Base-by-base conservation (phyloP, 2,888 invertebrate species). In the Chrysomela aeneicollis region DNA sequence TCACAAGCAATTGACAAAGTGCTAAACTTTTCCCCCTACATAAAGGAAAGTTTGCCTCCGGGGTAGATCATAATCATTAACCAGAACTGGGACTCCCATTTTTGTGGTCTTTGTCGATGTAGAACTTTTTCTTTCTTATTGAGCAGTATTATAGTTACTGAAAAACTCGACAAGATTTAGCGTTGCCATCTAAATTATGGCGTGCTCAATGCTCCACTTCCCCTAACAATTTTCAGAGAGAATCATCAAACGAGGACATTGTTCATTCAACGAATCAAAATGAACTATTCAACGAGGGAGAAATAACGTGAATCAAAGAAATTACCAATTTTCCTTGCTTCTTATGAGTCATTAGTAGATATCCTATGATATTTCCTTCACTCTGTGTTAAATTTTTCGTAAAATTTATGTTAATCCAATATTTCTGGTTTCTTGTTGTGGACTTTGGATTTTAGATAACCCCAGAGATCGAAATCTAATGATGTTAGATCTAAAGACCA, bases 21-120 rank as follows among this genome's bases (percentile, higher is more conserved):
- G 42, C 42, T 15, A 4, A 42, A 42, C 15, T 42, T 42, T 12
- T 42, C 42, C 42, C 42, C 42, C 15, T 42, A 4, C 35, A 42
- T 42, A 15, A 42, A 42, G 6, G 15, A 42, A 42, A 42, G 42
- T 42, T 42, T 15, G 42, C 42, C 42, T 15, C 15, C 10, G 42
- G 42, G 42, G 42, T 42, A 42, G 42, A 42, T 42, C n/a, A 42
- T 15, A 15, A 42, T 42, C 42, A 42, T 42, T 42, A 42, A 42
- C 42, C 3, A 42, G 4, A 42, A 15, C 42, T 42, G 42, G 42
- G 12, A 42, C 42, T 42, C 3, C 42, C 42, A 42, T 42, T 42
- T 42, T 42, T 42, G 42, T 42, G 42, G 42, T 15, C 42, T 42
- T 42, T 42, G 42, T 42, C 32, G n/a, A 42, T 15, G 42, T 42